Conservation (phyloP, 2,888 invertebrate genomes). For the Sphaerophoria taeniata region DNA sequence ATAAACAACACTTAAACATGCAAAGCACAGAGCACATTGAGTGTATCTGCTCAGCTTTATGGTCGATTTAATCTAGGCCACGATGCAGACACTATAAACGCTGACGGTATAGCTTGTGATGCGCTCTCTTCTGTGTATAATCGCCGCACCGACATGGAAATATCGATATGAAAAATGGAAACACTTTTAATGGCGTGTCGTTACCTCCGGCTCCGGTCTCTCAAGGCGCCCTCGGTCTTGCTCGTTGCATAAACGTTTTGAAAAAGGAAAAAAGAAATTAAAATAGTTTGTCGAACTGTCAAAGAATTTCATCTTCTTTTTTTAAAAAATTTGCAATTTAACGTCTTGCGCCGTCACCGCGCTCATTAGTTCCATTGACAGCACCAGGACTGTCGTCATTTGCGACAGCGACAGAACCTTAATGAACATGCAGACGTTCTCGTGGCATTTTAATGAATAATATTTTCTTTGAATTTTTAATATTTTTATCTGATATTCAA, state of each 20-base stretch:
- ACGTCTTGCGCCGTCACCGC: background rate
- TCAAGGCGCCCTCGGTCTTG: background rate
- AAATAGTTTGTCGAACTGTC: background rate
- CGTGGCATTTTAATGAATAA: slow-evolving; percentile 23
- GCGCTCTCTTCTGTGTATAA: no score
- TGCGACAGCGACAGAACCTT: background rate
- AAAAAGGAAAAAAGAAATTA: background rate
- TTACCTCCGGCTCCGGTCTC: slow-evolving; percentile 38
- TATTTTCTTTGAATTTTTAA: slow-evolving; percentile 19
- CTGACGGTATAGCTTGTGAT: slow-evolving; percentile 18
- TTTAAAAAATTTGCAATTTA: background rate
- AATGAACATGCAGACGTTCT: background rate
- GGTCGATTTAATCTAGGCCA: slow-evolving; percentile 53
- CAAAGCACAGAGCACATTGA: slow-evolving; percentile 14
- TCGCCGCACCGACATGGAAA: slow-evolving; percentile 48
- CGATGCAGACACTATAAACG: background rate
- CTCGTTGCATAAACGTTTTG: background rate
- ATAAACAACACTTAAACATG: slow-evolving; percentile 21
- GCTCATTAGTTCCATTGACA: slow-evolving; percentile 18
- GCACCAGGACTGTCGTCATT: background rate
- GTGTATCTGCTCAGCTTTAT: slow-evolving; percentile 45
- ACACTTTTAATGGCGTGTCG: slow-evolving; percentile 44
- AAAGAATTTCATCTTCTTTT: background rate
- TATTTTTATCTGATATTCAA: slow-evolving; percentile 23
- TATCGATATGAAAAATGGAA: slow-evolving; percentile 54